Percentiles rank a stretch among this genome's conserved stretches.
Evolutionary conservation across 2,797 vertebrate genomes (phyloP).

Genomic region (Tachyglossus aculeatus): DNA sequence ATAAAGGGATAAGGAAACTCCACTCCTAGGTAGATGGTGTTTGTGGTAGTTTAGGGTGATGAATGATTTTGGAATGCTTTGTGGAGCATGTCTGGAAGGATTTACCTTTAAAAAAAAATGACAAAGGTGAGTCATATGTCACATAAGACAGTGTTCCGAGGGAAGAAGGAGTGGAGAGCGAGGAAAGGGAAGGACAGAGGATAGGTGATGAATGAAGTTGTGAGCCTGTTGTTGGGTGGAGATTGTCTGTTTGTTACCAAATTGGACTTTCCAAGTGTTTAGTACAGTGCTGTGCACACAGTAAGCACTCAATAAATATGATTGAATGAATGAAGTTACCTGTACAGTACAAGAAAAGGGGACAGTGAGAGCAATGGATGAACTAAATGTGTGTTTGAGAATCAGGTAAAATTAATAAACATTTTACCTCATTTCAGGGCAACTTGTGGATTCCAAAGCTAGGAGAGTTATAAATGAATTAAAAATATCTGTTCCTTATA

Average conservation of each 20-base stretch:
- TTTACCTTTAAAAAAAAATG: neutral
- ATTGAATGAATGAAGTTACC: neutral
- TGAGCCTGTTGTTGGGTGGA: no score
- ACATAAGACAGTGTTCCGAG: no score
- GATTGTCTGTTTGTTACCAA: no score
- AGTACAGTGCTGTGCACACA: no score
- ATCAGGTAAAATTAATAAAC: neutral
- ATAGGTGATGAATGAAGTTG: no score
- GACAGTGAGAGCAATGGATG: neutral
- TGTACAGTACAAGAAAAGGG: neutral
- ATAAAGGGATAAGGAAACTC: neutral
- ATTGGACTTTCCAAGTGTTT: no score
- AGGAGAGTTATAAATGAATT: neutral
- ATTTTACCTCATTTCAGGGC: constrained; percentile 23
- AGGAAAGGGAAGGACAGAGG: no score
- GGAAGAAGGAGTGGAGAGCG: no score
- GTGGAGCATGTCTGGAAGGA: no score
- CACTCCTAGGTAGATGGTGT: neutral
- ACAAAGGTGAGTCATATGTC: neutral
- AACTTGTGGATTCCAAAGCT: neutral
- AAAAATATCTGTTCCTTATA: constrained; percentile 7
- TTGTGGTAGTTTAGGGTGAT: constrained; percentile 1
- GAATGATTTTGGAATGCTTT: no score
- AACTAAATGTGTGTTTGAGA: neutral
- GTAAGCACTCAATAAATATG: neutral